These are phyloP conservation scores for Serranus cabrilla DNA, from an alignment of 2,797 vertebrate species.

Conservation along the genomic window DNA sequence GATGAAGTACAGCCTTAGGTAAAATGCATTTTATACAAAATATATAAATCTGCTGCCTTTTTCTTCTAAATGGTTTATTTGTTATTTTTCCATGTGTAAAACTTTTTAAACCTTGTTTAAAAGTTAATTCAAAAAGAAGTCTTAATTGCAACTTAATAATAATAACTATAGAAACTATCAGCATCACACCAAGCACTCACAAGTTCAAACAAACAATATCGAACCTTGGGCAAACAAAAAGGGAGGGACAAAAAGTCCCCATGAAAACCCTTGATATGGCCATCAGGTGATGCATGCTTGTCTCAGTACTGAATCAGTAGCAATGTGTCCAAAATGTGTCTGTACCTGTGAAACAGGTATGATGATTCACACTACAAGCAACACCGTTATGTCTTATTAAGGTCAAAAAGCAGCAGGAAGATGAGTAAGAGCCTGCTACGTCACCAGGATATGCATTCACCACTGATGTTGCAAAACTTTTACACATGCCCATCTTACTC, in stretches of 20 bases:
- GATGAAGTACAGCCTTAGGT: too few relatives aligned
- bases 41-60: too few relatives aligned
- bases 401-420: constrained; percentile 32
- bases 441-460: constrained; percentile 61
- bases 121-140: not conserved
- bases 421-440: constrained; percentile 55
- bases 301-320: not conserved
- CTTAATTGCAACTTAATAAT: not conserved
- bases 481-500: constrained; percentile 29
- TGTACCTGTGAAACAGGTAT: constrained; percentile 41
- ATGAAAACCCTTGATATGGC: not conserved
- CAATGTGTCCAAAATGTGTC: constrained; percentile 6
- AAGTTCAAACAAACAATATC: constrained; percentile 4
- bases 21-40: too few relatives aligned
- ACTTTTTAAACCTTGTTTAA: too few relatives aligned
- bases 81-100: not conserved
- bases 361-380: constrained; percentile 64
- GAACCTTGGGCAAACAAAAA: constrained; percentile 6
- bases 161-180: too few relatives aligned
- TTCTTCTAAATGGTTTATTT: too few relatives aligned
- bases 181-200: not conserved
- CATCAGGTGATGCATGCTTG: not conserved
- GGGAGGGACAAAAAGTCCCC: not conserved
- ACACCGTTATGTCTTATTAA: constrained; percentile 51
- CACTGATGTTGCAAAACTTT: constrained; percentile 49